Evolutionary conservation across 2,113 vertebrate species (phyloP), one percentile per base, ranked within the genome.

Genomic region (Caretta caretta): DNA sequence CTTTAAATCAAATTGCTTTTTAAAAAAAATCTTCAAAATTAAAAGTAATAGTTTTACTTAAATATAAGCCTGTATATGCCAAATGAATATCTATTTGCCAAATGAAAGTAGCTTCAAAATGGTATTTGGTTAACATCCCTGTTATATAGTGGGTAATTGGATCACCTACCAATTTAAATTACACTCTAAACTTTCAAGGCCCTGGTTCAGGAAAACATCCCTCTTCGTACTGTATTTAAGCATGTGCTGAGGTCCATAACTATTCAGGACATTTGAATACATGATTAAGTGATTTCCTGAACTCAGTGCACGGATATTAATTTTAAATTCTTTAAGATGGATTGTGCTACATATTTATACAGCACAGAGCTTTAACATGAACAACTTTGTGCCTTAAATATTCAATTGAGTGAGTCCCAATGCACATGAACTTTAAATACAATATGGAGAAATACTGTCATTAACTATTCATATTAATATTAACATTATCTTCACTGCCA

Each of bases 31-130:
- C 25, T 87, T 12, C 51, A 92, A 95, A 69, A 69, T 59, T 10
- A 49, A 48, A 49, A 76, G 19, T 72, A 72, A 38, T 38, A 72
- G 29, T 89, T 94, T 88, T 72, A 92, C 17, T 53, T 46, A 83
- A 93, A 84, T 31, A 76, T 25, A 54, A 83, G 76, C 20, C 51
- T 83, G n/a, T 35, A 54, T 4, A 19, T 78, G 81, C 29, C 82
- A 27, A 92, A 96, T 57, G 56, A 24, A 94, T 48, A 27, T 57
- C 56, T 57, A 57, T 57, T 57, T 76, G 80, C 27, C 83, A 27
- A 92, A 96, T 50, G 56, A 24, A 94, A 86, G 86, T 93, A 94
- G 83, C 27, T 48, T 59, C 8, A 46, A 83, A 85, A 51, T 80
- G 31, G 2, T 16, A 48, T 78, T 48, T 48, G 24, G 46, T 46